Conservation (phyloP, 2,888 invertebrate genomes). For the Scaptomyza parva region DNA sequence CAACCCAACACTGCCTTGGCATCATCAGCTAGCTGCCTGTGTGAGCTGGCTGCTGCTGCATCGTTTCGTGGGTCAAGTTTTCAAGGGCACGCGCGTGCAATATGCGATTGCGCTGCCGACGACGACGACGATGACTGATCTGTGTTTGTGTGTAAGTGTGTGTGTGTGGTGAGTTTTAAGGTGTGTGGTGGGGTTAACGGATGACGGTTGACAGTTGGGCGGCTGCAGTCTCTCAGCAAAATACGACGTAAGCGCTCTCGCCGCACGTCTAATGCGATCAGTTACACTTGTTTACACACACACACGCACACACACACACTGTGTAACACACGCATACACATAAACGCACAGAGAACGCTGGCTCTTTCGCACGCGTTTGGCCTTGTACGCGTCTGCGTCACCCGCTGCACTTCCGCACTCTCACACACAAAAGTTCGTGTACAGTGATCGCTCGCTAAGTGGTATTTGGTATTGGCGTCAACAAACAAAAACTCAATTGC, state of each 20-base stretch:
- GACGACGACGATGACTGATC: constrained; percentile 1
- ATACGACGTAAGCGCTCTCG: constrained; percentile 30
- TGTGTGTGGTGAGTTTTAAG: background rate
- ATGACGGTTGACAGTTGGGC: background rate
- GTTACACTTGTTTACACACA: constrained; percentile 62
- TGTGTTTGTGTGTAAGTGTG: too few relatives aligned
- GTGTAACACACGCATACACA: constrained; percentile 1
- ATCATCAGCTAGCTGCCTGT: constrained; percentile 44
- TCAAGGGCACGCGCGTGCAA: constrained; percentile 76
- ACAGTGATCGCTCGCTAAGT: constrained; percentile 1
- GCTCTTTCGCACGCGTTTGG: constrained; percentile 70
- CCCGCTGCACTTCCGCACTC: constrained; percentile 74
- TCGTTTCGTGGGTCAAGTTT: constrained; percentile 72
- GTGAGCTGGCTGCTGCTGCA: constrained; percentile 8
- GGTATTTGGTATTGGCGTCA: background rate
- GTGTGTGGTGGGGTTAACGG: background rate
- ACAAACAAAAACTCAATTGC: background rate
- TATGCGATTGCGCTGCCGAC: constrained; percentile 41
- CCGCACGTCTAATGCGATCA: constrained; percentile 64
- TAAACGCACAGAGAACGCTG: constrained; percentile 26
- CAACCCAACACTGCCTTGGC: constrained; percentile 36
- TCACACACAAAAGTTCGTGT: constrained; percentile 29
- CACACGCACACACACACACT: background rate
- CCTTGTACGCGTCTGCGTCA: constrained; percentile 65
- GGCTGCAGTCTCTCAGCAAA: constrained; percentile 26